Evolutionary conservation across 2,888 invertebrate species (phyloP), one percentile per base, ranked within the genome.

Genomic region (Mythimna vitellina): DNA sequence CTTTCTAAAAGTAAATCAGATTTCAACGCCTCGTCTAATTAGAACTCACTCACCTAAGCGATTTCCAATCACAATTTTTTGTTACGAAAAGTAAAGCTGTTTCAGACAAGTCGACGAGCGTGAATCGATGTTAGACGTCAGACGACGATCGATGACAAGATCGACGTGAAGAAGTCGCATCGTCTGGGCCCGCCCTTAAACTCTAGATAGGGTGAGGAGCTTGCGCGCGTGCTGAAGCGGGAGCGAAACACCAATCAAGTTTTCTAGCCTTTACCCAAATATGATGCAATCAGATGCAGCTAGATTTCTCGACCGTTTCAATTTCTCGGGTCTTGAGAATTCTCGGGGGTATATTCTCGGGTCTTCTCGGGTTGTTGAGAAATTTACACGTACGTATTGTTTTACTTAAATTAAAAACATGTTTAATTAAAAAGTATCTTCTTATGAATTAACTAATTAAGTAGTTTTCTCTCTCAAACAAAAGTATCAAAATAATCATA

Each of bases 111-210:
- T 35, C 53, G 17, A 29, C 53, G 49, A 49, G 29, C 68, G 42
- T 63, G 62, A 58, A 75, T 70, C 69, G 75, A 65, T 62, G 65
- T 65, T 73, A 46, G 9, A 53, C 65, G 70, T 64, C 70, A 75
- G 61, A 58, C 42, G 46, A 22, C 67, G 77, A 70, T 66, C 62
- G 65, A 69, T 63, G 58, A 32, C 42, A 29, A 29, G 68, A 56
- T 62, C 68, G 60, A 56, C 70, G 64, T 65, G 71, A 53, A 68
- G 57, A 58, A 76, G 51, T 73, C 63, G 73, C 58, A 42, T 35
- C 49, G 65, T 82, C 68, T 70, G 77, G 61, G 51, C 38, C 22
- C 71, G 67, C 65, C 71, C 61, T 80, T 22, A 60, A 22, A n/a
- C 35, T 0, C 3, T 6, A 17, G 22, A 14, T 8, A 17, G 22